Conservation (phyloP, 2,113 vertebrate species). For the Grammomys dolichurus region DNA sequence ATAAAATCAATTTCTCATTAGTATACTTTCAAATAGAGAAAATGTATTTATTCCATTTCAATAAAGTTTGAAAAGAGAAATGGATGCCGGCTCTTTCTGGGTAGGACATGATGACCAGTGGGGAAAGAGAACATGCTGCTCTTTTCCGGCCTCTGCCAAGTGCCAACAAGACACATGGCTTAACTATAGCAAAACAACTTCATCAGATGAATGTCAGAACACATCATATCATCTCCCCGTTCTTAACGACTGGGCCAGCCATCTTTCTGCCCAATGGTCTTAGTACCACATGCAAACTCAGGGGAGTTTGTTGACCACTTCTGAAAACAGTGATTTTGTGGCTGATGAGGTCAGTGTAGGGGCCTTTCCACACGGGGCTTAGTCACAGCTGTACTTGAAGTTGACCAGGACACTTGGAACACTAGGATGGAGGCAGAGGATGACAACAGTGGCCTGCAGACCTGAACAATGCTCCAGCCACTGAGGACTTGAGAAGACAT, state of each 20-base stretch:
- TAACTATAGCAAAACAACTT: neutral
- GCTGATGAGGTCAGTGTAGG: neutral
- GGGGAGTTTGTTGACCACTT: neutral
- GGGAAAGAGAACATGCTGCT: neutral
- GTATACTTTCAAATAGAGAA: constrained; percentile 30
- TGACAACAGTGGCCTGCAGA: neutral
- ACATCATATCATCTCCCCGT: neutral
- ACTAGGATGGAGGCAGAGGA: neutral
- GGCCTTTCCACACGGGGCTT: neutral
- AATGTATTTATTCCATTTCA: constrained; percentile 59
- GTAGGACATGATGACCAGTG: neutral
- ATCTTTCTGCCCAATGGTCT: neutral
- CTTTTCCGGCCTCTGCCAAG: constrained; percentile 21
- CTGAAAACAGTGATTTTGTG: neutral
- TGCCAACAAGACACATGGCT: neutral
- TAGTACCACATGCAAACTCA: neutral
- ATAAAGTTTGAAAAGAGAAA: constrained; percentile 70
- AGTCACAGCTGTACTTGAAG: neutral
- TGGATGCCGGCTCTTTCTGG: constrained; percentile 18
- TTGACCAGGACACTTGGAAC: neutral
- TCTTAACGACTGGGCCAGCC: neutral
- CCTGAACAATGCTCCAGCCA: neutral
- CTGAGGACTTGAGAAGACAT: neutral
- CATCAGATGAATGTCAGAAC: neutral
- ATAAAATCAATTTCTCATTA: constrained; percentile 44